Percentiles rank a stretch among this genome's conserved stretches.
Evolutionary conservation across 2,797 vertebrate species (phyloP).

Genomic region (Enteromius anoplus): DNA sequence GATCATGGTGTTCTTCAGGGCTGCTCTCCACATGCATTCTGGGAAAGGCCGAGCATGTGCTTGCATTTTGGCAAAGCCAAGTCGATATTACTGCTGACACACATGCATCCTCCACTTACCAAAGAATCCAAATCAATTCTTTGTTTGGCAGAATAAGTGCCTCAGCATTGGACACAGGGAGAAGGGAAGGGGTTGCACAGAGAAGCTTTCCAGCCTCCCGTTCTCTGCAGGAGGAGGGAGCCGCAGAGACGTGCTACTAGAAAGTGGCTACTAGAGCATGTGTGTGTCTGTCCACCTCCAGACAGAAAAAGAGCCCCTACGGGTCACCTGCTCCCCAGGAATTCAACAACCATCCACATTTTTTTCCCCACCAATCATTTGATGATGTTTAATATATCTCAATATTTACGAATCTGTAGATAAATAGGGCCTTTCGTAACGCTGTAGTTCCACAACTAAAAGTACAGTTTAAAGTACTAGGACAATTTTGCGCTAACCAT

Average conservation of each 20-base stretch:
- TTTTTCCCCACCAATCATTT: not conserved
- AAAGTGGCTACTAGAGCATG: conserved; percentile 33
- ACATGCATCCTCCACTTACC: conserved; percentile 81
- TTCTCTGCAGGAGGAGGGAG: conserved; percentile 67
- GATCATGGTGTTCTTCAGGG: conserved; percentile 20
- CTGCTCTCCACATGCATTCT: conserved; percentile 65
- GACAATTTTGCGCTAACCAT: no score
- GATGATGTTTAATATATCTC: not conserved
- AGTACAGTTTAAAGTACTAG: no score
- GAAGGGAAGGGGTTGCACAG: conserved; percentile 30
- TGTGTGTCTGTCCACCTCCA: conserved; percentile 1
- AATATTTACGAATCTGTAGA: not conserved
- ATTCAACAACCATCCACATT: conserved; percentile 19
- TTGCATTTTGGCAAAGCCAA: conserved; percentile 42
- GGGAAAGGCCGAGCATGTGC: conserved; percentile 67
- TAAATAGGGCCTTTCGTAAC: no score
- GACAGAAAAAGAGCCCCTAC: conserved; percentile 42
- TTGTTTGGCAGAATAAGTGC: conserved; percentile 68
- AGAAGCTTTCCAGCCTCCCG: conserved; percentile 36
- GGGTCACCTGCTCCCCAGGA: conserved; percentile 53
- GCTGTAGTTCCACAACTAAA: no score
- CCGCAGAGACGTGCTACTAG: conserved; percentile 55
- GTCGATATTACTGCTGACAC: conserved; percentile 64
- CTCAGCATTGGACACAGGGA: conserved; percentile 43
- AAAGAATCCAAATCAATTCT: conserved; percentile 80